A percentile compares a stretch with the other conserved stretches of the same genome.
Evolutionary conservation across 2,888 invertebrate genomes (phyloP).

Genomic region (Athalia cordata): DNA sequence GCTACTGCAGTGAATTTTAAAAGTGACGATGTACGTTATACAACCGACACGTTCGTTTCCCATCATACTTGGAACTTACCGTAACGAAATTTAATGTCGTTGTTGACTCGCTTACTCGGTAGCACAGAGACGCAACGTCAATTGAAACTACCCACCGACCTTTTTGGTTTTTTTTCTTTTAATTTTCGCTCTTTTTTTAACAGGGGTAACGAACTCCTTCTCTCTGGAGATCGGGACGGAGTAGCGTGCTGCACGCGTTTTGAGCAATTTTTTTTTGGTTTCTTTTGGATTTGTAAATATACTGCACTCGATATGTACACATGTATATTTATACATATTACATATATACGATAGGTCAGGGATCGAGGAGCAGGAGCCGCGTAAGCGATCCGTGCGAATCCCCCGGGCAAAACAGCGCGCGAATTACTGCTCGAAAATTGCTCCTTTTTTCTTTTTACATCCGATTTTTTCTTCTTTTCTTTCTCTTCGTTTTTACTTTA

Average conservation of each 20-base stretch:
- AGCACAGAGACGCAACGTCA: neutral
- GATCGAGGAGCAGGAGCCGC: neutral
- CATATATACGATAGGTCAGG: slow-evolving; percentile 12
- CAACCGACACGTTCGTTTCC: too few species aligned
- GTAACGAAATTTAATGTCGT: slow-evolving; percentile 6
- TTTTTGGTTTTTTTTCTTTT: neutral
- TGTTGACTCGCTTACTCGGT: slow-evolving; percentile 5
- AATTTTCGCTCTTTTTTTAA: neutral
- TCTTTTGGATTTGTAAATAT: too few species aligned
- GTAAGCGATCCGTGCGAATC: too few species aligned
- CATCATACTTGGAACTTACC: slow-evolving; percentile 1
- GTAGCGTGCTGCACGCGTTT: too few species aligned
- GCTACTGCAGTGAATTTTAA: neutral
- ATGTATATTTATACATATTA: too few species aligned
- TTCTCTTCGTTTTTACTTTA: too few species aligned
- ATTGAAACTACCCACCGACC: neutral
- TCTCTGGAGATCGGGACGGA: neutral
- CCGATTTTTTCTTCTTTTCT: neutral
- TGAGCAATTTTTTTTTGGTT: too few species aligned
- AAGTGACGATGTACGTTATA: too few species aligned
- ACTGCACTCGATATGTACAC: too few species aligned
- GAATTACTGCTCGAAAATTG: too few species aligned
- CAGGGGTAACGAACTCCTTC: neutral
- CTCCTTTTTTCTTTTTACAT: too few species aligned
- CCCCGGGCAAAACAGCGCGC: neutral